Evolutionary conservation across 2,113 vertebrate genomes (phyloP), one percentile per base, ranked within the genome.

Genomic region (Manacus vitellinus): DNA sequence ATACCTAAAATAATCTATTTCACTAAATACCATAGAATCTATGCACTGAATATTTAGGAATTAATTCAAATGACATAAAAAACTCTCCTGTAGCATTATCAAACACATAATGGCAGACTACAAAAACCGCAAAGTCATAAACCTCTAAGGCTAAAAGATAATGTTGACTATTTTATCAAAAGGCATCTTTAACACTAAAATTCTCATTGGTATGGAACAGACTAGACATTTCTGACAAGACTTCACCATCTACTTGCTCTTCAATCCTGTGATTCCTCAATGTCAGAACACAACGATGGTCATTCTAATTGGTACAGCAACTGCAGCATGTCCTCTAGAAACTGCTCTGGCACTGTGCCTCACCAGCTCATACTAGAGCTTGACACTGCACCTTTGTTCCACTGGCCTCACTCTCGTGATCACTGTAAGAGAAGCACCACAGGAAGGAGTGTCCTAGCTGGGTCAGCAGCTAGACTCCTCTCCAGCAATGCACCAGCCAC

Each of bases 381-480:
- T 4, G 25, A 44, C 31, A 41, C 44, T 9, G 35, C 58, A 27
- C 39, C 46, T 37, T 8, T 6, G 63, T 5, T 27, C 8, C 31
- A 12, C 43, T n/a, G 70, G 14, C 47, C 43, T 35, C 28, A 9
- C 16, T 25, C 17, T 0, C 1, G 21, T 1, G 41, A 24, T 6
- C 37, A 8, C 8, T 0, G 0, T 1, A 39, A 16, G 21, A 67
- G 59, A 35, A 81, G 9, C 27, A 22, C 9, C 35, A 17, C 3
- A 30, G 54, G 12, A 24, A 78, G 24, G 12, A 70, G 10, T 22
- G 47, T 6, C 44, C 30, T 11, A 8, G 25, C 63, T 18, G 58
- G 17, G 30, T 19, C 47, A 65, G 61, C 37, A 75, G 49, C 24
- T 5, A 4, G n/a, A 51, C 18, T 39, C 63, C 46, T 49, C 37